Conservation (phyloP, 2,797 vertebrate genomes). For the Gallinago stenura region DNA sequence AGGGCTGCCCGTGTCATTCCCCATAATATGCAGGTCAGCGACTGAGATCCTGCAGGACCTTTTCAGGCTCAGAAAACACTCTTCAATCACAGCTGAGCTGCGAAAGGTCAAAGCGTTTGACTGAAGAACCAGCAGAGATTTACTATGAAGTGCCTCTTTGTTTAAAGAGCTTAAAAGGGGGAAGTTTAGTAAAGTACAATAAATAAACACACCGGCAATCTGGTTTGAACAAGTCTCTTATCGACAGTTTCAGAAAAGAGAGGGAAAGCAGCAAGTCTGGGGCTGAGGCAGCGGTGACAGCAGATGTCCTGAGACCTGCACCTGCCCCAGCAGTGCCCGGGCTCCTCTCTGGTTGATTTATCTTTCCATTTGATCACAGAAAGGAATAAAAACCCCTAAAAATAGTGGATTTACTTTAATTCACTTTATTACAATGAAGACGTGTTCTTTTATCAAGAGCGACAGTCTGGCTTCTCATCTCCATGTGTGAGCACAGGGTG, state of each 20-base stretch:
- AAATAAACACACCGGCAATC: neutral
- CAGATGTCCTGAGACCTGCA: neutral
- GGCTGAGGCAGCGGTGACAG: neutral
- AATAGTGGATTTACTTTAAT: neutral
- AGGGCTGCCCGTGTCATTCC: neutral
- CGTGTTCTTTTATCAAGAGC: neutral
- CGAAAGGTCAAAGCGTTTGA: neutral
- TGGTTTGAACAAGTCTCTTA: neutral
- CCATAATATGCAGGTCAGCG: fast-evolving
- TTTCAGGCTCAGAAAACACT: neutral
- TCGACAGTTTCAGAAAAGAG: neutral
- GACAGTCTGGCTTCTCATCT: neutral
- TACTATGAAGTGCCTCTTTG: constrained; percentile 10
- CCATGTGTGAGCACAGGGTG: neutral
- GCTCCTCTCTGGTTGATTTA: neutral
- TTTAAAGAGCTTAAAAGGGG: constrained; percentile 29
- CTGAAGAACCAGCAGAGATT: neutral
- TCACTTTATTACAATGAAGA: neutral
- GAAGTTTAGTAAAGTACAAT: neutral
- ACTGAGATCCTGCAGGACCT: neutral
- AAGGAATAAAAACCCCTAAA: neutral
- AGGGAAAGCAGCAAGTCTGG: neutral
- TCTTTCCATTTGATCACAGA: neutral
- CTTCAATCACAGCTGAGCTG: neutral
- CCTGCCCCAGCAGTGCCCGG: neutral